Evolutionary conservation across 1,140 invertebrate genomes (phyloP).

Genomic region (Tetranychus urticae): DNA sequence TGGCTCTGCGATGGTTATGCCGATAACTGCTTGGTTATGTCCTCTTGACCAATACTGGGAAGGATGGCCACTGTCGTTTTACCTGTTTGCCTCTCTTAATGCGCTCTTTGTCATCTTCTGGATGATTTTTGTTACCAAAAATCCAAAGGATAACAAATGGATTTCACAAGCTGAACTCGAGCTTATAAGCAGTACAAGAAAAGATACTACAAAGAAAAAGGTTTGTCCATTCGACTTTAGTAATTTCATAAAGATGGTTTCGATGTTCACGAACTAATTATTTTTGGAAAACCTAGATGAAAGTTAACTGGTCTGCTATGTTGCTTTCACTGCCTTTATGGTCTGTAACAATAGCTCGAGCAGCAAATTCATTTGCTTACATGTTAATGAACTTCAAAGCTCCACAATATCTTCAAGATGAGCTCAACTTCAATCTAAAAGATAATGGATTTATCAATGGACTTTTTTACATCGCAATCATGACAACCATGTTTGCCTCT

Average conservation of each 20-base stretch:
- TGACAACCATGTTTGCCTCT: not conserved
- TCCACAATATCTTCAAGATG: constrained; percentile 9
- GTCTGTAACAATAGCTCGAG: constrained; percentile 26
- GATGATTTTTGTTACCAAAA: not conserved
- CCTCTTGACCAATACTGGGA: not conserved
- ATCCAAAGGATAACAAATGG: constrained; percentile 7
- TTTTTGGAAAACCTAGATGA: too few relatives aligned
- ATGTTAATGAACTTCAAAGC: constrained; percentile 6
- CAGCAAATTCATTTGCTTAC: constrained; percentile 24
- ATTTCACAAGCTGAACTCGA: not conserved
- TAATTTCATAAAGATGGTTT: too few relatives aligned
- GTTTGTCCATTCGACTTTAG: too few relatives aligned
- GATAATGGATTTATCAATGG: constrained; percentile 2
- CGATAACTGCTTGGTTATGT: not conserved
- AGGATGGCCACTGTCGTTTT: not conserved
- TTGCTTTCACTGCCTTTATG: constrained; percentile 24
- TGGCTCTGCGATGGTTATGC: not conserved
- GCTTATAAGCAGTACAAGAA: not conserved
- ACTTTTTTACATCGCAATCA: not conserved
- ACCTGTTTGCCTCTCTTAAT: not conserved
- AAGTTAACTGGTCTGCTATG: constrained; percentile 17
- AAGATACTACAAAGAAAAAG: too few relatives aligned
- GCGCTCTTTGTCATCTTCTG: not conserved
- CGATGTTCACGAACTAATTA: too few relatives aligned
- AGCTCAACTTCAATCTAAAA: constrained; percentile 7